Conservation (phyloP, 2,797 vertebrate genomes). For the Eulemur rubriventer region DNA sequence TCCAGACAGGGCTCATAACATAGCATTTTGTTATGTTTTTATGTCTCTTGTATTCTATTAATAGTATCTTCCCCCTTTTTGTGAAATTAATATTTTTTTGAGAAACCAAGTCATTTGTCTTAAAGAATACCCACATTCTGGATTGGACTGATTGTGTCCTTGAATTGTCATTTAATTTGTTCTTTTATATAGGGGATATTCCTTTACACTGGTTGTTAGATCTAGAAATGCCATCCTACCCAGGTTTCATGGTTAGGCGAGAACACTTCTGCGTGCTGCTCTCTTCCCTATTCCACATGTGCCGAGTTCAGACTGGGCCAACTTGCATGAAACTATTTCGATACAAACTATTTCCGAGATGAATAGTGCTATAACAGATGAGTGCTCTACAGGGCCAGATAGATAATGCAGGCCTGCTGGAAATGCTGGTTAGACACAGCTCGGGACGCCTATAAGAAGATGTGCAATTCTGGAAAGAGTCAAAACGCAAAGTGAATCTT, state of each 20-base stretch:
- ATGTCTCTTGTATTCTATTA: not conserved
- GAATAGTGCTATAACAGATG: rapidly evolving
- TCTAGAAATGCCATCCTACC: rapidly evolving
- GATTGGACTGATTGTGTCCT: not conserved
- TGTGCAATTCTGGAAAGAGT: not conserved
- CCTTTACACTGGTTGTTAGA: not conserved
- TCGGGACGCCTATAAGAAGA: not conserved
- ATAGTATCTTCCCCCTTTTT: too few species aligned
- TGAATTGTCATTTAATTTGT: not conserved
- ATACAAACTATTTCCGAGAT: not conserved
- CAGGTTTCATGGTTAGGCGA: not conserved
- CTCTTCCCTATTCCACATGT: not conserved
- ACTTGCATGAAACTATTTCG: rapidly evolving
- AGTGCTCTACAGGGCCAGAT: rapidly evolving
- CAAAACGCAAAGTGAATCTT: not conserved
- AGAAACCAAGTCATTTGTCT: not conserved
- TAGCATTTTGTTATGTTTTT: rapidly evolving
- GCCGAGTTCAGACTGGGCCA: too few species aligned
- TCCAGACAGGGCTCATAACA: rapidly evolving
- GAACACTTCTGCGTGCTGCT: too few species aligned
- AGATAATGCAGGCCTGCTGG: rapidly evolving
- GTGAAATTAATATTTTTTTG: not conserved
- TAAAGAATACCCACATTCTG: rapidly evolving
- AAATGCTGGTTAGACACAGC: rapidly evolving
- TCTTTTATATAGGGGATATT: too few species aligned